Evolutionary conservation across 2,113 vertebrate genomes (phyloP).

Genomic region (Cnemophilus loriae): DNA sequence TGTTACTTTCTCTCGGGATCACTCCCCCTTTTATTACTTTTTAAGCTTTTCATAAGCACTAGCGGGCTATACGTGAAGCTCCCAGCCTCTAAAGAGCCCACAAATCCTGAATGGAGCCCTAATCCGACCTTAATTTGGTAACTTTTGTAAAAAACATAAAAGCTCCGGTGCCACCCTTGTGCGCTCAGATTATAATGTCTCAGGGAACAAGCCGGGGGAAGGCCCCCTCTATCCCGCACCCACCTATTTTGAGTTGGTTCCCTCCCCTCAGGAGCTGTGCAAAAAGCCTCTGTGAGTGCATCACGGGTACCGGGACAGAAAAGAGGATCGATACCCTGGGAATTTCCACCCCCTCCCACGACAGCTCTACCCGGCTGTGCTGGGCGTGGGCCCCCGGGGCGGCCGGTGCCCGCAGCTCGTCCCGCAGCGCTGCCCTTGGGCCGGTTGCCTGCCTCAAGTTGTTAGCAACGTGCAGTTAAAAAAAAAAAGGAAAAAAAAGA

Average conservation of each 20-base stretch:
- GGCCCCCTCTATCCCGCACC: not conserved
- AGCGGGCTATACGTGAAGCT: conserved; percentile 50
- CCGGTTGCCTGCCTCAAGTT: not conserved
- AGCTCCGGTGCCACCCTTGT: conserved; percentile 65
- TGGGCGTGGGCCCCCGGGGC: not conserved
- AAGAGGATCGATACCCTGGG: not conserved
- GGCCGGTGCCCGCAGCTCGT: not conserved
- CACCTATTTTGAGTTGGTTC: not conserved
- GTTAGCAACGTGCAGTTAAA: not conserved
- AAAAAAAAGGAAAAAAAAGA: not conserved
- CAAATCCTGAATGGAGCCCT: conserved; percentile 65
- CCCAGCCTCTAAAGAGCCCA: conserved; percentile 64
- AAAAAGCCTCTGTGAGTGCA: not conserved
- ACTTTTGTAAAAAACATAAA: conserved; percentile 79
- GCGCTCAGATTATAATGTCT: conserved; percentile 14
- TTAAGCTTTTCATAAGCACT: conserved; percentile 79
- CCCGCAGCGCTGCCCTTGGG: not conserved
- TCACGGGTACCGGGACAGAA: not conserved
- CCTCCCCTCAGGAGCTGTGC: not conserved
- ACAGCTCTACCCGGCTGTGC: not conserved
- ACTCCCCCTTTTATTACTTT: conserved; percentile 78
- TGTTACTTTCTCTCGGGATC: conserved; percentile 74
- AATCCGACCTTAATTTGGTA: conserved; percentile 78
- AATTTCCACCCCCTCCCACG: not conserved
- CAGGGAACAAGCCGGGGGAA: not conserved